Evolutionary conservation across 2,888 invertebrate genomes (phyloP), one percentile per base, ranked within the genome.

Genomic region (Plagodis pulveraria): DNA sequence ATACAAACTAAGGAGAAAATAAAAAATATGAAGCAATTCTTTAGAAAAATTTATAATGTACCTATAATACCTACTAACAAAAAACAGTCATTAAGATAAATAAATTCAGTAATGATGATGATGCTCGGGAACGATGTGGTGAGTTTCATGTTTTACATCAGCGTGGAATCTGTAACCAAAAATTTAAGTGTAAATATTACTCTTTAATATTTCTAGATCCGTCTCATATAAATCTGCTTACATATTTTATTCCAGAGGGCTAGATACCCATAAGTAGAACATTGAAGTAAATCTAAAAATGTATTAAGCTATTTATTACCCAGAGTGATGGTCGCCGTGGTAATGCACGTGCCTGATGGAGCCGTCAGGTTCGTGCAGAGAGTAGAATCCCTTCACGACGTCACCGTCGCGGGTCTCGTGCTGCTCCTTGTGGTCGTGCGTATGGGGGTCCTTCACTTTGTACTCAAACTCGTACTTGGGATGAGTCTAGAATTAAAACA

Each of bases 351-450:
- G 71, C 40, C 83, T 74, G 67, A 78, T 54, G 64, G 78, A 74
- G 52, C 82, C 81, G 53, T 83, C 81, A 10, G 82, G 78, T 59
- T 83, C 77, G 44, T 80, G 81, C 67, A 83, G 73, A 42, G 74
- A 73, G 76, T 83, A 83, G 67, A 69, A 77, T 44, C 82, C 83
- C 72, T 80, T 79, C 56, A 82, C 82, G 48, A 74, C 76, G 65
- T 82, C 83, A 11, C 83, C 83, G 64, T 83, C 81, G 67, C 83
- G 83, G 50, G 69, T 58, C 73, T 83, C 83, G 58, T 81, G 80
- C 72, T 83, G 83, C 63, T 69, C 71, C 75, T 82, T 83, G 68
- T 71, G 66, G 74, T 83, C 83, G 33, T 76, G 76, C 48, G 83
- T 81, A 71, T 83, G 80, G 0, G 72, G 76, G 66, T 83, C 82